Evolutionary conservation across 2,797 vertebrate species (phyloP), one percentile per base, ranked within the genome.

Genomic region (Falco cherrug): DNA sequence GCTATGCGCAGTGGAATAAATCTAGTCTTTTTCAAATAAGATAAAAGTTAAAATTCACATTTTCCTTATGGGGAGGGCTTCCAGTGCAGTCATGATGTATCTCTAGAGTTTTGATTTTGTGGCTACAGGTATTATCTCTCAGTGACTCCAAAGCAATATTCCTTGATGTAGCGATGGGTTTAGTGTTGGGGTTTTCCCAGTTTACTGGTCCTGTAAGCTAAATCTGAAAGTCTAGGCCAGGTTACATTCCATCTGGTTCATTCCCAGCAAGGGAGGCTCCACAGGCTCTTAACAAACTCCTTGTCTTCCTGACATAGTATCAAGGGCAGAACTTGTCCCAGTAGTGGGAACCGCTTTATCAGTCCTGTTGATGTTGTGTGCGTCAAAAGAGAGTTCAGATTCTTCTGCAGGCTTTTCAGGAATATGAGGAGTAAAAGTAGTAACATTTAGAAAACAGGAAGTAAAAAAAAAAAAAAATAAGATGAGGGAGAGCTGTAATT

Each of bases 21-120:
- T 94, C 77, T 57, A 54, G 41, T 67, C 84, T 94, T 96, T 93
- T 93, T 70, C 61, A 41, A 59, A 80, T 29, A 63, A 95, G 90
- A 84, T 43, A 77, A 85, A 96, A 83, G 89, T 96, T 94, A 94
- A 90, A 96, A 96, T 93, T 70, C 70, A 71, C 47, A 10, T 96
- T 95, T 81, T 50, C 89, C 75, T 89, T 43, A 41, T n/a, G 77
- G 71, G 43, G 54, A 94, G 65, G 60, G 41, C 69, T 97, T 64
- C n/a, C 84, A 90, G 11, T 39, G 29, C 25, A 74, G 78, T 78
- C 50, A 57, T 83, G 10, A 3, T 9, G 4, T 61, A 22, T 76
- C 53, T 77, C 43, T 80, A 60, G 61, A 94, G 82, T 25, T 91
- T 90, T 85, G 78, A 22, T 60, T 87, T 82, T 57, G 37, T 63